Conservation (phyloP, 2,888 invertebrate genomes). For the Drosophila birchii region DNA sequence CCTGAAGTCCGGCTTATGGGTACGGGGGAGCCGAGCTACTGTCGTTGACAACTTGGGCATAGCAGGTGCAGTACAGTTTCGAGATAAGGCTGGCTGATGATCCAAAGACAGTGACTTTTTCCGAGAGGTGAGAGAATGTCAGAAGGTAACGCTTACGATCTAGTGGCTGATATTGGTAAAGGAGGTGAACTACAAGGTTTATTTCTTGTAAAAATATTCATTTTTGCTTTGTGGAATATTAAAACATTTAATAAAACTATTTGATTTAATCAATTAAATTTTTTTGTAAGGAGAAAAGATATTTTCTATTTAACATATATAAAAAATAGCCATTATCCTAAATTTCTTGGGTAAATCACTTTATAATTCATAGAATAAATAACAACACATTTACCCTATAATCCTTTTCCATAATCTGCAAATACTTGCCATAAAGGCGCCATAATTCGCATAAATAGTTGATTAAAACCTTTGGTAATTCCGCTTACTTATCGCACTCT, state of each 20-base stretch:
- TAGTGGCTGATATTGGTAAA: not conserved
- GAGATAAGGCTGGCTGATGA: conserved; percentile 30
- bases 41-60: conserved; percentile 70
- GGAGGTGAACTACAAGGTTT: too few relatives aligned
- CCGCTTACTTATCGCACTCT: conserved; percentile 37
- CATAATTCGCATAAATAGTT: conserved; percentile 8
- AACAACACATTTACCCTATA: not conserved
- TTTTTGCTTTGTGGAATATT: too few relatives aligned
- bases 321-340: not conserved
- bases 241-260: too few relatives aligned
- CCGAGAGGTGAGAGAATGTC: conserved; percentile 28
- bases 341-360: not conserved
- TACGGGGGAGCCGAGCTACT: conserved; percentile 59
- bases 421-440: not conserved
- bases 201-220: not conserved
- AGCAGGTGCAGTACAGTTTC: conserved; percentile 54
- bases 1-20: conserved; percentile 19
- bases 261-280: too few relatives aligned
- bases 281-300: too few relatives aligned
- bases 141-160: conserved; percentile 25
- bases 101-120: conserved; percentile 2
- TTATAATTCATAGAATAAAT: not conserved
- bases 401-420: not conserved
- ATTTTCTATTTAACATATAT: not conserved
- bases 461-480: conserved; percentile 24